A percentile compares a stretch with the other conserved stretches of the same genome.
These are phyloP conservation scores for Pyrocephalus nanus DNA, from an alignment of 2,797 vertebrate species.

Conservation along the genomic window DNA sequence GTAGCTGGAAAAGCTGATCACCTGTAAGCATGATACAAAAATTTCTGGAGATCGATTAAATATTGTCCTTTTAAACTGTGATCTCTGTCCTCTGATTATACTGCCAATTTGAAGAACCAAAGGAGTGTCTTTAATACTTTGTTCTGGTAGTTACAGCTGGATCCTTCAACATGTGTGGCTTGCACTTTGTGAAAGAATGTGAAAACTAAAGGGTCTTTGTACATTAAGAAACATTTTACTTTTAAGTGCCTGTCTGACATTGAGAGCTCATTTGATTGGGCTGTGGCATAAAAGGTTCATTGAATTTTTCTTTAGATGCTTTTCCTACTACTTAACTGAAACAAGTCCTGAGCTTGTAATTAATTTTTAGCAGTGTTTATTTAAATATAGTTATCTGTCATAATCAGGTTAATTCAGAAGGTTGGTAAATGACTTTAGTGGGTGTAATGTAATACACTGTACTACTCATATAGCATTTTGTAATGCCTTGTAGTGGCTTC, in stretches of 20 bases:
- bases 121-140: not conserved
- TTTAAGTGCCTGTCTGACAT: not conserved
- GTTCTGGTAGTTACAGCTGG: not conserved
- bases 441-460: not conserved
- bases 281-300: not conserved
- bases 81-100: not conserved
- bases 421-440: not conserved
- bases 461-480: not conserved
- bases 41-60: slow-evolving; percentile 17
- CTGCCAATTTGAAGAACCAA: not conserved
- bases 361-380: not conserved
- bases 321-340: not conserved
- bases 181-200: not conserved
- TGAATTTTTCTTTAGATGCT: not conserved
- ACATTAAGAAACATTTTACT: not conserved
- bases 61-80: not conserved
- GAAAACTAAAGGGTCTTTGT: not conserved
- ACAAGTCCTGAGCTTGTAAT: not conserved
- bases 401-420: not conserved
- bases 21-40: not conserved
- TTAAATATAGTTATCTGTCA: not conserved
- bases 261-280: not conserved
- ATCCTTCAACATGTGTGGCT: not conserved
- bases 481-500: not conserved
- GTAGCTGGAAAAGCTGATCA: not conserved